Base-by-base conservation (phyloP, 1,140 invertebrate species). In the Drusus annulatus region DNA sequence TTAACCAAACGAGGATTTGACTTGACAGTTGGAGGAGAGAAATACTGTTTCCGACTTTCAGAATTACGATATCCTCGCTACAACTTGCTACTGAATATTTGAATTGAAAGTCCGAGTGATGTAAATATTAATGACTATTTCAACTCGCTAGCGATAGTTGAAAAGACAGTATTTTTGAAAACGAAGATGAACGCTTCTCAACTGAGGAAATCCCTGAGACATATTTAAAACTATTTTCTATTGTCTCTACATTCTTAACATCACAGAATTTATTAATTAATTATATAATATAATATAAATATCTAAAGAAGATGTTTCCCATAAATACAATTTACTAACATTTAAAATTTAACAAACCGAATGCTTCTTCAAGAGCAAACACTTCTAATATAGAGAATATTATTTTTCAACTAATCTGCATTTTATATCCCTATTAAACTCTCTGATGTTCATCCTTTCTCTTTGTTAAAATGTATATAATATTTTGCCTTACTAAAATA, bases 211-310 rank as follows among this genome's bases (percentile, higher is more conserved):
- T 45, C 36, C 36, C 36, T 13, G 36, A 45, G 36, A 45, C 36
- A 78, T 78, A 54, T 81, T 82, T 80, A 60, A 71, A 82, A 74
- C 81, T 82, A 82, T 82, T 75, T 36, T 75, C 71, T 75, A 75
- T 75, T 83, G 81, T 83, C 81, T 78, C 81, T 83, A 83, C 77
- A 76, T 80, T 80, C 73, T 79, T 80, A 80, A 78, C 81, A 83
- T 83, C 81, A 83, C 81, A 83, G 81, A 83, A 83, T 80, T 82
- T 76, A 79, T 82, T 79, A 63, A 77, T 82, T 78, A 81, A 76
- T 73, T 78, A 76, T 76, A 25, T 58, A 45, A 80, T 77, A 81
- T 73, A 77, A 17, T 50, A 63, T 52, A 62, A 50, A 63, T 76
- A 63, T 76, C 50, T 58, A 75, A 75, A 58, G 52, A 17, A 50